Base-by-base conservation (phyloP, 1,140 invertebrate species). In the Nephila pilipes region DNA sequence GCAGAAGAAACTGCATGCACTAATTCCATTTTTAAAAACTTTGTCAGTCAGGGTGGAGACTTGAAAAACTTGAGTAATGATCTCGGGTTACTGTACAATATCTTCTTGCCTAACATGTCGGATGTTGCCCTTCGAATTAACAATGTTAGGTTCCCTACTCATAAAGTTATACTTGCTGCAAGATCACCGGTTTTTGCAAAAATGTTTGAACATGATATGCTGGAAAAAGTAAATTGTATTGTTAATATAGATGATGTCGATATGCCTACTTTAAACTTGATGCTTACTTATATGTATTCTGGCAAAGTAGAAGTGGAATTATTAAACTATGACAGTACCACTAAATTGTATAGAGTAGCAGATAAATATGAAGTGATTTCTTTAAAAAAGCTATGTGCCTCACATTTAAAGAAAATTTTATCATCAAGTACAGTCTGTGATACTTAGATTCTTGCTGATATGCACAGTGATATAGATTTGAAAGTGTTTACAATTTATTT, bases 101-200 rank as follows among this genome's bases (percentile, higher is more conserved):
- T 60, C 5, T 60, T 60, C 32, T 36, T 87, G 18, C 85, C 55
- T 4, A 87, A 83, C n/a, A 2, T 83, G 3, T 83, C 90, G 20
- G 90, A 91, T 36, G 29, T 83, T 0, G 79, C 14, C 0, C 22
- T 91, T 55, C 36, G 12, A 20, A 29, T 91, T 38, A 58, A 38
- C 1, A 54, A 38, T n/a, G 60, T 58, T 22, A 83, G 29, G 38
- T 91, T 91, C 16, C 75, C 46, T 22, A 93, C 87, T 29, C 94
- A 94, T 58, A 94, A 94, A 63, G 93, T 58, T 57, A 85, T 94
- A 1, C 92, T 94, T 65, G 93, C 94, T 12, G 89, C 89, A 18
- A 79, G 94, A 22, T 94, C 94, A 20, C 94, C 94, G 12, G 94
- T 94, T 20, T 94, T 94, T 69, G 89, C 89, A 32, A 94, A 92